Percentiles rank a stretch among this genome's conserved stretches.
These are phyloP conservation scores for Cheilosia pagana DNA, from an alignment of 2,888 invertebrate species.

Conservation along the genomic window DNA sequence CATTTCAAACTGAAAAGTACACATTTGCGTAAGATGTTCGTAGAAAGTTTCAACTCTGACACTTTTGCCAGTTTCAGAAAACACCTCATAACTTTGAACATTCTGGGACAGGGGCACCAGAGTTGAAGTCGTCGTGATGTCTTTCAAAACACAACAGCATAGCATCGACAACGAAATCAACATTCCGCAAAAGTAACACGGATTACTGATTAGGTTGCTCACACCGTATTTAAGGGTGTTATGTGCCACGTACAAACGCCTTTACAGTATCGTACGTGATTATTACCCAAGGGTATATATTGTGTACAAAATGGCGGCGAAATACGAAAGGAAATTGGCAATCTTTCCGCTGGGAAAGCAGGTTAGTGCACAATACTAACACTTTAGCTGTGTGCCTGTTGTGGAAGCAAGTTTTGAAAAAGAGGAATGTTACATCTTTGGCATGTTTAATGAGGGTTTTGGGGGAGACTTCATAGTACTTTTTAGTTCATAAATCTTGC, in stretches of 20 bases:
- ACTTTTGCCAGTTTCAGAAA: conserved; percentile 46
- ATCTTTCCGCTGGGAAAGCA: conserved; percentile 22
- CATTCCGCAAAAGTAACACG: conserved; percentile 72
- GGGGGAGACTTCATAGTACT: conserved; percentile 8
- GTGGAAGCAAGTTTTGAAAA: neutral
- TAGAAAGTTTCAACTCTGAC: conserved; percentile 56
- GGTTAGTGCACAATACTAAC: conserved; percentile 22
- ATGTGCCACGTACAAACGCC: conserved; percentile 69
- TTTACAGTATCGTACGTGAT: conserved; percentile 67
- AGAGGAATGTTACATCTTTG: neutral
- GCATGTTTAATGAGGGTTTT: conserved; percentile 21
- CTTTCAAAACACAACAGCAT: conserved; percentile 28
- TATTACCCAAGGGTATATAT: conserved; percentile 41
- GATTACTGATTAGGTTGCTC: conserved; percentile 72
- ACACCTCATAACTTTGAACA: conserved; percentile 56
- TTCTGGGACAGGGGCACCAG: neutral
- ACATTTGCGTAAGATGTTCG: conserved; percentile 24
- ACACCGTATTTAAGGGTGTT: conserved; percentile 45
- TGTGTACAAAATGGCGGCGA: conserved; percentile 43
- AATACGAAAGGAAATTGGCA: conserved; percentile 42
- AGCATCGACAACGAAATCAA: conserved; percentile 56
- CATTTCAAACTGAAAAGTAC: conserved; percentile 9
- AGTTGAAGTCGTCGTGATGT: conserved; percentile 40
- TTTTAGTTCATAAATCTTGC: conserved; percentile 38
- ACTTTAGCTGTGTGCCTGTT: conserved; percentile 31